Base-by-base conservation (phyloP, 2,797 vertebrate species). In the Coilia nasus region DNA sequence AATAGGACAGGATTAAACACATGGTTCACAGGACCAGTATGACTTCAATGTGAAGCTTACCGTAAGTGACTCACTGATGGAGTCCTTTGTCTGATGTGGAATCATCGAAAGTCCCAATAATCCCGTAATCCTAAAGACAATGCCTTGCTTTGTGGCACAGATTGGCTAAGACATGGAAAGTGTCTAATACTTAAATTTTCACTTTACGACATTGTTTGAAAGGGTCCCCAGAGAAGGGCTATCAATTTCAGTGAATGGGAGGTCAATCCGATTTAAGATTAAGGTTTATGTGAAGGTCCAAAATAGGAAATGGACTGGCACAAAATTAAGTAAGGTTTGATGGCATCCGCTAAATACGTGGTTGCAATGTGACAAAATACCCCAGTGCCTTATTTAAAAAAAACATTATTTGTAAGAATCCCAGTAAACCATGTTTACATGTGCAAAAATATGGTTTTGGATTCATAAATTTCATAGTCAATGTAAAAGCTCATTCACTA, bases 61-160 rank as follows among this genome's bases (percentile, higher is more conserved):
- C 11, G 35, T 81, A 57, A 62, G 41, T 71, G 14, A 46, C 25
- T 46, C 6, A 3, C 54, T 21, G 0, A 44, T 6, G 41, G 60
- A 9, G 7, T 54, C 21, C 47, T n/a, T 62, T 23, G 31, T 28
- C 57, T 50, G 56, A 19, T 35, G 19, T 62, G 7, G 31, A 83
- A 57, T 80, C 25, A 78, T 78, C 54, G 64, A 57, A 78, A 59
- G 12, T 25, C 67, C 2, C 35, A 64, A 54, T 35, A 64, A 54
- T 35, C 54, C 23, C 2, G n/a, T 84, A 78, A 84, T 84, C 83
- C 80, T 31, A 25, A 21, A 81, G 17, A 89, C 86, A 86, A 85
- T 85, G 46, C 60, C 44, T 81, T 67, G 62, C 82, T 64, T 83
- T 31, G 15, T 67, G 21, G 82, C 50, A 85, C 82, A 80, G 41